Conservation (phyloP, 1,140 invertebrate genomes). For the Ceratitis capitata region DNA sequence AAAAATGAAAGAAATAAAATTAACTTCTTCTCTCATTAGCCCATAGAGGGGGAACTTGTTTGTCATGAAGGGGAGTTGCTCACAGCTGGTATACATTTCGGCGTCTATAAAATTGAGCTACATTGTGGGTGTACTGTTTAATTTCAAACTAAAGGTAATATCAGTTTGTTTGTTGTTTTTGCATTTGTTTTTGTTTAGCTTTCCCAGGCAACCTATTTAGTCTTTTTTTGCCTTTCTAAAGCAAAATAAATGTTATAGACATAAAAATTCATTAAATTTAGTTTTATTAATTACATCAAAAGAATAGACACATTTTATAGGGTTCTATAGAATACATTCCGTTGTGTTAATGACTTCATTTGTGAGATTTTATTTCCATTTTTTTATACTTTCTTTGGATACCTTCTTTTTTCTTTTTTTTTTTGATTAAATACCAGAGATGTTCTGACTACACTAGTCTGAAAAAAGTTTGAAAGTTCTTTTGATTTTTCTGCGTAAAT, state of each 20-base stretch:
- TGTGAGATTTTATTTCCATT: no score
- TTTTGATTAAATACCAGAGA: no score
- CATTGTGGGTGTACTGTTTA: neutral
- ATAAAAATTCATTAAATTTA: neutral
- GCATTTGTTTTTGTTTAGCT: neutral
- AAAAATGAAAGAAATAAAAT: neutral
- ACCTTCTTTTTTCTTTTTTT: no score
- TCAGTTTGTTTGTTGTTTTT: neutral
- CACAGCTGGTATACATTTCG: neutral
- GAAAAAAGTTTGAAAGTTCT: no score
- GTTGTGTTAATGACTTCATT: no score
- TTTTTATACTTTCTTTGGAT: no score
- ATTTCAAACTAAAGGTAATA: neutral
- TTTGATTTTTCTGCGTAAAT: no score
- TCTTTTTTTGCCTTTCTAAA: neutral
- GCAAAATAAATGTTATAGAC: neutral
- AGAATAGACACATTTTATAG: no score
- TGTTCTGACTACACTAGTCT: no score
- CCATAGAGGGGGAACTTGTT: neutral
- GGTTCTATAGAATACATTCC: no score
- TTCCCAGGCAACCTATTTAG: neutral
- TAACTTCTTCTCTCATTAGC: neutral
- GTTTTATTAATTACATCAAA: neutral
- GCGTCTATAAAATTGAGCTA: neutral
- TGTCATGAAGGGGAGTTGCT: no score